Conservation (phyloP, 2,113 vertebrate genomes). For the Rhagologus leucostigma region DNA sequence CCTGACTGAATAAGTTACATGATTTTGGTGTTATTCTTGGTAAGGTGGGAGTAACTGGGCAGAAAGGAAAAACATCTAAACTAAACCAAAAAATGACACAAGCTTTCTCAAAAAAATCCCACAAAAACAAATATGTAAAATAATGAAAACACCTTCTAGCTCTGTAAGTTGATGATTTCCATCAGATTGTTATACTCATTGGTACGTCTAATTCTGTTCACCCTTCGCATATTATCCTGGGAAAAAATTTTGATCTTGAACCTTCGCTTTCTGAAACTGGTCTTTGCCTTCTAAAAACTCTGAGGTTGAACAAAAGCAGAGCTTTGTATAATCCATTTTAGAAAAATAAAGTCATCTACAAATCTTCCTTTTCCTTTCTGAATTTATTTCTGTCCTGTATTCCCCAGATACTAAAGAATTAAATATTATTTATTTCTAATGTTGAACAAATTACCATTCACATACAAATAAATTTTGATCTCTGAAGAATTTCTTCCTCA, state of each 20-base stretch:
- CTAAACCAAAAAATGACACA: fast-evolving
- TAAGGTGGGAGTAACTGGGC: background rate
- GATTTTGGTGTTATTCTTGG: background rate
- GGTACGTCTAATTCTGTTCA: background rate
- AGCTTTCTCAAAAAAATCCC: background rate
- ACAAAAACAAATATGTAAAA: background rate
- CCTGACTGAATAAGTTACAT: background rate
- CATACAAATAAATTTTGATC: background rate
- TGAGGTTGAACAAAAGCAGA: background rate
- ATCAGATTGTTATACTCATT: background rate
- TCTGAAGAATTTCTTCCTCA: background rate
- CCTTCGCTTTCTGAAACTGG: background rate
- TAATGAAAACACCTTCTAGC: background rate
- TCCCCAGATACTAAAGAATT: background rate
- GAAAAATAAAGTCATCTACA: background rate
- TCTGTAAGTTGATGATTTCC: background rate
- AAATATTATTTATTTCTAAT: background rate
- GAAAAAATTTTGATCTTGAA: background rate
- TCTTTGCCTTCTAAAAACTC: background rate
- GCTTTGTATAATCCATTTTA: background rate
- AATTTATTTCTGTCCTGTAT: background rate
- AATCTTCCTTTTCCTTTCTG: background rate
- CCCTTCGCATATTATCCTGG: background rate
- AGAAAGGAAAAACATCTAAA: background rate
- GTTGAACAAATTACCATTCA: background rate